Base-by-base conservation (phyloP, 1,140 invertebrate species). In the Drosophila pseudoobscura region DNA sequence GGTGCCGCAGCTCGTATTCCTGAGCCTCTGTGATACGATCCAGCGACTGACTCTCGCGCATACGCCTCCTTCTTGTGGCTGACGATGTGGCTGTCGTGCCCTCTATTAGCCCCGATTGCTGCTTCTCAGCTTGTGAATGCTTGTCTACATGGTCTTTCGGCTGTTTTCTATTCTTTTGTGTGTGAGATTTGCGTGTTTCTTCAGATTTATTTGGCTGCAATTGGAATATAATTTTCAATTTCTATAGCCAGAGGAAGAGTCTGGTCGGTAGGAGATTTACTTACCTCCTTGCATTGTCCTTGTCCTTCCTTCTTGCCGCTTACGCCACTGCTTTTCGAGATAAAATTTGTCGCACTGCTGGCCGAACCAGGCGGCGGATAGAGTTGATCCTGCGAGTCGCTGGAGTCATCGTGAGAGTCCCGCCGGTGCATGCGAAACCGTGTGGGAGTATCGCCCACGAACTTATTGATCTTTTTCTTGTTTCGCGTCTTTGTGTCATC, bases 401-500 rank as follows among this genome's bases (percentile, higher is more conserved):
- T 96, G 2, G 95, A 96, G 84, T 96, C 95, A 75, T 96, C 95
- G 89, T 96, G 95, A 29, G 95, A 96, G 78, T 96, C 96, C 9
- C 95, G 92, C 17, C 95, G 93, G 29, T 93, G 92, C 72, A 89
- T 93, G 66, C 95, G 94, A 35, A 94, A 93, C 13, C 89, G 76
- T 39, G 92, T 92, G 3, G 94, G 92, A 5, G 91, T 91, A 17
- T 93, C 92, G 3, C 93, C 92, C 29, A 93, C 93, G 45, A 95
- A 92, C 91, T 96, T 96, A 49, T 96, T 94, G 17, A 95, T 95
- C 26, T 95, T 92, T 22, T 95, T 92, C 77, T 97, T 97, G 83
- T 96, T 96, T 17, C 95, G 93, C 47, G 93, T 93, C 89, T 97
- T 96, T 43, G 95, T 96, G 79, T 98, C 97, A 91, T 98, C 97